Evolutionary conservation across 2,888 invertebrate species (phyloP).

Genomic region (Acanthopleura granulata): DNA sequence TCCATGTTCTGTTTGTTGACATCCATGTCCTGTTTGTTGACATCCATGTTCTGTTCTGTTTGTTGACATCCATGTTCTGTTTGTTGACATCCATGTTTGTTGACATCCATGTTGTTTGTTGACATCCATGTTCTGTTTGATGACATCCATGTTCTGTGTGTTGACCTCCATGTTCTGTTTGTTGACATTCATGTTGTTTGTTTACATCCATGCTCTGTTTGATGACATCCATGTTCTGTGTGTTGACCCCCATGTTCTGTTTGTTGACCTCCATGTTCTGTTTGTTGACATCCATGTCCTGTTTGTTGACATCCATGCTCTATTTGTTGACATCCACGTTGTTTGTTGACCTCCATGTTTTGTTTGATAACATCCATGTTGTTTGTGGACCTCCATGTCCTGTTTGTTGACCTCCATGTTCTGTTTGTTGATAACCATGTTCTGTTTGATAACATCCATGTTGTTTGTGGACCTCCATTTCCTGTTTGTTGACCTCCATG

Average conservation of each 20-base stretch:
- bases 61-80: background rate
- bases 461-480: background rate
- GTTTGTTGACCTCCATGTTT: background rate
- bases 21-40: conserved; percentile 3
- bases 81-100: background rate
- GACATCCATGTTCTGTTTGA: background rate
- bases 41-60: conserved; percentile 4
- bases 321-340: background rate
- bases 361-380: conserved; percentile 15
- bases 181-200: too few relatives aligned
- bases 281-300: background rate
- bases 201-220: background rate
- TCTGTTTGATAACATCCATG: conserved; percentile 13
- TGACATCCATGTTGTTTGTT: background rate
- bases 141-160: conserved; percentile 10
- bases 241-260: background rate
- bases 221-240: conserved; percentile 2
- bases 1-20: background rate
- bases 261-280: conserved; percentile 5
- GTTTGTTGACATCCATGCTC: conserved; percentile 12
- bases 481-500: conserved; percentile 12
- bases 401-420: too few relatives aligned
- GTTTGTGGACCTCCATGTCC: too few relatives aligned
- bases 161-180: too few relatives aligned
- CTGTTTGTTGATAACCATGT: background rate